Evolutionary conservation across 2,113 vertebrate species (phyloP).

Genomic region (Pseudopodoces humilis): DNA sequence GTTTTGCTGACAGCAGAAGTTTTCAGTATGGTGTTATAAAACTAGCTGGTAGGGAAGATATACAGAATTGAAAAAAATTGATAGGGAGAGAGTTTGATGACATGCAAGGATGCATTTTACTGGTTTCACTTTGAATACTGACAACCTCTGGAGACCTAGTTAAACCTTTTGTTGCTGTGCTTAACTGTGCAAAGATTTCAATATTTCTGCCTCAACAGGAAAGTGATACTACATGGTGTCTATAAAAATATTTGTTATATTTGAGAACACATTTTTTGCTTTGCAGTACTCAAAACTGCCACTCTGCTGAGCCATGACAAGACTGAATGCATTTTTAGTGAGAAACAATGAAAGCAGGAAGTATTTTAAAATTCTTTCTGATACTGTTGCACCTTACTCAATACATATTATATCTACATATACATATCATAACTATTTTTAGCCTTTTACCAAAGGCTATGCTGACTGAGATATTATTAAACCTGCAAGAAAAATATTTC

Average conservation of each 20-base stretch:
- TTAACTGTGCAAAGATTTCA: neutral
- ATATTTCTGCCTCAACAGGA: neutral
- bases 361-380: neutral
- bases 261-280: neutral
- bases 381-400: neutral
- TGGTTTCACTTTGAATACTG: neutral
- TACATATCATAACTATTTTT: neutral
- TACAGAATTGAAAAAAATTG: neutral
- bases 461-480: neutral
- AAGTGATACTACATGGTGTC: neutral
- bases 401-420: neutral
- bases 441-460: neutral
- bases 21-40: neutral
- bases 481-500: neutral
- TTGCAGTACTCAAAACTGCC: neutral
- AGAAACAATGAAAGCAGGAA: neutral
- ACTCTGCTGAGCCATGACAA: neutral
- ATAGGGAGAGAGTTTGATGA: neutral
- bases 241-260: neutral
- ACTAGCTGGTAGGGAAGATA: neutral
- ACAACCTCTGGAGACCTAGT: neutral
- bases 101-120: neutral
- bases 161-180: neutral
- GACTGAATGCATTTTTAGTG: neutral
- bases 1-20: conserved; percentile 1